Evolutionary conservation across 2,888 invertebrate species (phyloP).

Genomic region (Chalcis sispes): DNA sequence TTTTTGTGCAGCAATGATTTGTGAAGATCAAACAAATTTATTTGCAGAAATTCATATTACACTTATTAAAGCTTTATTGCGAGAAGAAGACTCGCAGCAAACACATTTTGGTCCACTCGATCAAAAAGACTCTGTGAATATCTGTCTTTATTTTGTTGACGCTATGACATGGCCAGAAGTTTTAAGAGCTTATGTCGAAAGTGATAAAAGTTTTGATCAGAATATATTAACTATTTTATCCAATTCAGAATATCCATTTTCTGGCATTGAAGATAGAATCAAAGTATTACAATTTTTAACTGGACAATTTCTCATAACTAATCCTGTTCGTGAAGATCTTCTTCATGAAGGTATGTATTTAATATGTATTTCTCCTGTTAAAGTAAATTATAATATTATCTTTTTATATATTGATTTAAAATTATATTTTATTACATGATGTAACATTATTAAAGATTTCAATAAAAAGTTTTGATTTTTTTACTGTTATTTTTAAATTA

Average conservation of each 20-base stretch:
- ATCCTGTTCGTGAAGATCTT: constrained; percentile 94
- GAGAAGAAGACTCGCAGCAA: constrained; percentile 96
- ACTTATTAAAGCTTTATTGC: constrained; percentile 91
- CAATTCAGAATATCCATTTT: constrained; percentile 92
- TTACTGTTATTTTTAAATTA: too few species aligned
- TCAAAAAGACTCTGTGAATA: constrained; percentile 97
- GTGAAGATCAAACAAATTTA: constrained; percentile 94
- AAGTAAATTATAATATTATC: too few species aligned
- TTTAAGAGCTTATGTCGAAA: constrained; percentile 91
- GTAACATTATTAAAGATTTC: too few species aligned
- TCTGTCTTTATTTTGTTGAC: constrained; percentile 94
- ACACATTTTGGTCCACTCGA: constrained; percentile 97
- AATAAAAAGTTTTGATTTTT: too few species aligned
- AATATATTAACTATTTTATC: constrained; percentile 83
- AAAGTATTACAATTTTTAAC: constrained; percentile 92
- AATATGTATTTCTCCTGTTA: constrained; percentile 15
- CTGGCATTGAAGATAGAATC: constrained; percentile 86
- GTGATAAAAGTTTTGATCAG: constrained; percentile 89
- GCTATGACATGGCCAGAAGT: constrained; percentile 98
- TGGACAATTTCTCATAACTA: constrained; percentile 95
- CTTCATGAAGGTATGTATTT: constrained; percentile 87
- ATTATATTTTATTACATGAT: too few species aligned
- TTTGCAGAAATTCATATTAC: constrained; percentile 96
- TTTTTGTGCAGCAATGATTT: constrained; percentile 93
- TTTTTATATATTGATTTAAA: too few species aligned